Evolutionary conservation across 2,888 invertebrate genomes (phyloP), one percentile per base, ranked within the genome.

Genomic region (Amorpha juglandis): DNA sequence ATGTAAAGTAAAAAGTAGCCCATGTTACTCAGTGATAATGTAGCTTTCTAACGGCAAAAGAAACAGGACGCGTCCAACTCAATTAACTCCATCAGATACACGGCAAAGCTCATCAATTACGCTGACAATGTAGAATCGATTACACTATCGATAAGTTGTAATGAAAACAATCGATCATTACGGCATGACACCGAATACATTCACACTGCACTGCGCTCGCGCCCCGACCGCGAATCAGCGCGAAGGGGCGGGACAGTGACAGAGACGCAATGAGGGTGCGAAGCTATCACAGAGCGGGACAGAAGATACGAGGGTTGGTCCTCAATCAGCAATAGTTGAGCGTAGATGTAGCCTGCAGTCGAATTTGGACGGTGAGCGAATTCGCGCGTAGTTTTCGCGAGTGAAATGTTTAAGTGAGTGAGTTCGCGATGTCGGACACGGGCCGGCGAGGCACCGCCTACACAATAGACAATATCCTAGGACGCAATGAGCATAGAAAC

Each of bases 381-480:
- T n/a, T 12, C 51, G 65, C 14, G 55, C 35, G 6, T 2, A 6
- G 11, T 21, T 35, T 33, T 35, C 14, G 14, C 66, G 58, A 55
- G 65, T 42, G 76, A 71, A 73, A n/a, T 68, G 76, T 76, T 27
- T 76, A 67, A 50, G 69, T 70, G 70, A 71, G 70, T 42, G 62
- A 51, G 63, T 68, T 74, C 70, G 67, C 55, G 66, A 84, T 82
- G 85, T 82, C 83, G 66, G 84, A 83, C 68, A 77, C 80, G 0
- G 84, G 83, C 72, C 81, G 90, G 21, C 86, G 91, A 47, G 89
- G 90, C 16, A 76, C 90, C n/a, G 89, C 88, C 16, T 92, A 92
- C 73, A 91, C 91, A 35, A 92, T 92, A 67, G 92, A 92, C 78
- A 90, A 87, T 72, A 92, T 92, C 69, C 83, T 92, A 1, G 92